These are phyloP conservation scores for Toxotes jaculatrix DNA, from an alignment of 2,113 vertebrate genomes.

Conservation along the genomic window DNA sequence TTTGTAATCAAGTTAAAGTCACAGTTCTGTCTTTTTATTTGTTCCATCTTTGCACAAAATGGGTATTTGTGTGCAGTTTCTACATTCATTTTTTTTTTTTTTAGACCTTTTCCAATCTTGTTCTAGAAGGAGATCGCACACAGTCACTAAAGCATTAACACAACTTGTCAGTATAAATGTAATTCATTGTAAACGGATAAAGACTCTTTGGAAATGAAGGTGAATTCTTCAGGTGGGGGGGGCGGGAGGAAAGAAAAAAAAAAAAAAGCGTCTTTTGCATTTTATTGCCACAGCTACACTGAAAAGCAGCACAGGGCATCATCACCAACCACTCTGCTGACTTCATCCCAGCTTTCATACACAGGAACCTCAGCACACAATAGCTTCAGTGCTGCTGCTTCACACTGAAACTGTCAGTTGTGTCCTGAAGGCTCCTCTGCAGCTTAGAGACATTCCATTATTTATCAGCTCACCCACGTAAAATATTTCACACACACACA, in stretches of 20 bases:
- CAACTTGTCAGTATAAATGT: constrained; percentile 34
- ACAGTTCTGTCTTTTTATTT: constrained; percentile 24
- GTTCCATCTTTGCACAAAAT: constrained; percentile 25
- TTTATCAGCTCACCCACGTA: constrained; percentile 42
- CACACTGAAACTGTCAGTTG: constrained; percentile 32
- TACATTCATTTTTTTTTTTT: background rate
- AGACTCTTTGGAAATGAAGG: constrained; percentile 20
- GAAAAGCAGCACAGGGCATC: background rate
- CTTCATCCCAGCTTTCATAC: constrained; percentile 37
- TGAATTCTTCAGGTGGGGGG: background rate
- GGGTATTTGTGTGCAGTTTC: constrained; percentile 10
- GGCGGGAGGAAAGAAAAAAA: background rate
- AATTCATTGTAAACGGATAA: constrained; percentile 15
- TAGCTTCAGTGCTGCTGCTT: constrained; percentile 27
- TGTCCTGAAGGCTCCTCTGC: constrained; percentile 44
- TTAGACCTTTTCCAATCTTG: constrained; percentile 22
- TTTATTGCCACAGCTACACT: constrained; percentile 10
- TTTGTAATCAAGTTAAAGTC: constrained; percentile 40
- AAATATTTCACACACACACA: constrained; percentile 13
- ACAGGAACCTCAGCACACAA: constrained; percentile 28
- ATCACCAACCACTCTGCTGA: constrained; percentile 36
- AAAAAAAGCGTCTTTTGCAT: constrained; percentile 18
- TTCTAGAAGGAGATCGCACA: background rate
- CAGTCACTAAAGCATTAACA: constrained; percentile 28
- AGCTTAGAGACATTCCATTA: constrained; percentile 40